These are phyloP conservation scores for Nomada ferruginata DNA, from an alignment of 2,888 invertebrate genomes.

Conservation along the genomic window DNA sequence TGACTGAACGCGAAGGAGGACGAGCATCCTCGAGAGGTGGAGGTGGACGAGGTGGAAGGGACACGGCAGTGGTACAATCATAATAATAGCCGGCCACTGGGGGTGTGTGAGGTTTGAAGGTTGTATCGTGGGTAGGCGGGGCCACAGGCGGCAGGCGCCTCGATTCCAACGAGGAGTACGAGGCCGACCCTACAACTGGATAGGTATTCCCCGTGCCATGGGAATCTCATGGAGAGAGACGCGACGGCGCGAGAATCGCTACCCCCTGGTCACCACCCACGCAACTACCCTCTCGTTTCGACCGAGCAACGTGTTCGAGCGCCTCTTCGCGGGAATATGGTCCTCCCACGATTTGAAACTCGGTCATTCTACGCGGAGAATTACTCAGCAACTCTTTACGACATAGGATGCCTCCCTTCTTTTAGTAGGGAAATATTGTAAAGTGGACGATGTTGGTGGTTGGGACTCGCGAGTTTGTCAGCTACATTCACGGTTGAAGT, in stretches of 20 bases:
- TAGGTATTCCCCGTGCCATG: conserved; percentile 74
- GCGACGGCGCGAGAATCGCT: conserved; percentile 75
- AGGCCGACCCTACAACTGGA: conserved; percentile 76
- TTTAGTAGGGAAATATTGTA: background rate
- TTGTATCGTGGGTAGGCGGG: conserved; percentile 79
- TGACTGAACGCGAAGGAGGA: conserved; percentile 30
- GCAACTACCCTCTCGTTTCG: conserved; percentile 29
- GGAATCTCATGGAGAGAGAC: conserved; percentile 73
- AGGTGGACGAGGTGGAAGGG: conserved; percentile 16
- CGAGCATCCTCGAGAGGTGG: conserved; percentile 34
- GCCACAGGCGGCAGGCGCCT: conserved; percentile 74
- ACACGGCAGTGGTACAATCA: conserved; percentile 59
- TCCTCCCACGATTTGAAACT: conserved; percentile 45
- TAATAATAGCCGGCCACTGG: conserved; percentile 73
- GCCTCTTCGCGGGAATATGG: conserved; percentile 51
- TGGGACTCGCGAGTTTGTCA: background rate
- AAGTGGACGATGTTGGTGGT: background rate
- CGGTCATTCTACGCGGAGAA: conserved; percentile 30
- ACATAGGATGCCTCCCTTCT: background rate
- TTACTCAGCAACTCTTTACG: conserved; percentile 6
- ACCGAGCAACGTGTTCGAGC: conserved; percentile 42
- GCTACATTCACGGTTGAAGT: background rate
- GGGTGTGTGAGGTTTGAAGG: conserved; percentile 65
- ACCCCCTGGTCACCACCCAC: conserved; percentile 61
- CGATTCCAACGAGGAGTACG: conserved; percentile 74